Base-by-base conservation (phyloP, 1,140 invertebrate species). In the Cataglyphis hispanica region DNA sequence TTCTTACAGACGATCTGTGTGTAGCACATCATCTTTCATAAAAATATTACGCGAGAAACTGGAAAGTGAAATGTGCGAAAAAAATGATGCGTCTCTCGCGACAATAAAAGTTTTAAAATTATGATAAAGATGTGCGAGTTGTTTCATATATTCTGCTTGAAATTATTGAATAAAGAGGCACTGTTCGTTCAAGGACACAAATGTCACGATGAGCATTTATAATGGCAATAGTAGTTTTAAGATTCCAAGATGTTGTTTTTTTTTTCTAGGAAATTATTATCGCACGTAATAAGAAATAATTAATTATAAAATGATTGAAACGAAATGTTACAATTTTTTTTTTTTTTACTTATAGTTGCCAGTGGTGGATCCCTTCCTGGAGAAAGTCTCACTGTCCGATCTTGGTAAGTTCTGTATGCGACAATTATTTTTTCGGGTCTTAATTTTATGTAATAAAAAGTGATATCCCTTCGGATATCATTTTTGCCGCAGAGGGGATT, bases 291-390 rank as follows among this genome's bases (percentile, higher is more conserved):
- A 22, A 58, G 22, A 56, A 56, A 5, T 8, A 37, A 37, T 37
- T 8, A 37, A 37, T 37, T 37, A 37, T 37, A 43, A 43, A 43
- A 43, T 10, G 40, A 43, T 43, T 43, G 40, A 2, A 11, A 63
- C 1, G 10, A 63, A 46, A 56, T 43, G 16, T 37, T 37, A 61
- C 7, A 76, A 27, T 76, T 87, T 6, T 80, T 87, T 4, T 85
- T 31, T 84, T 85, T 74, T 53, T 70, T 58, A 86, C 86, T 97
- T 98, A 63, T 96, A 98, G 98, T 96, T 98, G 91, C 98, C 98
- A 60, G 97, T 98, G 10, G 98, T 97, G 25, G 98, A 98, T 95
- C 98, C 98, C 31, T 98, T 98, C 95, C 94, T 98, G 94, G 98
- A 98, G 94, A 98, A 98, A 96, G 97, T 98, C 89, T 98, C 96